These are phyloP conservation scores for Xanthorhoe designata DNA, from an alignment of 2,888 invertebrate genomes.

Conservation along the genomic window DNA sequence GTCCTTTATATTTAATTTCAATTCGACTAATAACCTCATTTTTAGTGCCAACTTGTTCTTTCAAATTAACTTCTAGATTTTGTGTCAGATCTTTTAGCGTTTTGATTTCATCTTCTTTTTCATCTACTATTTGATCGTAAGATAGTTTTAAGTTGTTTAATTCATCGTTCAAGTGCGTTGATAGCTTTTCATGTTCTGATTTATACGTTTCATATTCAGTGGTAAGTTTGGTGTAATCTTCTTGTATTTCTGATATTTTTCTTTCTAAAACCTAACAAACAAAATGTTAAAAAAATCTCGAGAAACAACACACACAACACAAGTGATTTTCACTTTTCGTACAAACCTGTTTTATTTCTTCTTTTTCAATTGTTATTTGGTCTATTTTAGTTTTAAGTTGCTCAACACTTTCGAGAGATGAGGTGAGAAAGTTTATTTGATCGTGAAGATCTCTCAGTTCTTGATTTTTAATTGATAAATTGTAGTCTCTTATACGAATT, in stretches of 20 bases:
- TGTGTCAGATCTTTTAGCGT: conserved; percentile 55
- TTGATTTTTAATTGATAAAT: conserved; percentile 62
- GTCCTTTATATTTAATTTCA: conserved; percentile 51
- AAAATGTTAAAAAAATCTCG: conserved; percentile 39
- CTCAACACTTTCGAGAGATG: conserved; percentile 42
- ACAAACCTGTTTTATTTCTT: conserved; percentile 72
- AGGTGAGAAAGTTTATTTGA: conserved; percentile 54
- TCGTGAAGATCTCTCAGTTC: conserved; percentile 63
- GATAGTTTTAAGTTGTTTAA: conserved; percentile 55
- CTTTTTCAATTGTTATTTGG: conserved; percentile 49
- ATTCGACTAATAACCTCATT: conserved; percentile 53
- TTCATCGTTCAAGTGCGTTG: conserved; percentile 54
- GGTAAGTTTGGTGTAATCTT: conserved; percentile 46
- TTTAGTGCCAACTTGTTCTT: conserved; percentile 52
- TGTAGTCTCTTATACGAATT: conserved; percentile 56
- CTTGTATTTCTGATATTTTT: conserved; percentile 55
- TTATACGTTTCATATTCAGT: conserved; percentile 49
- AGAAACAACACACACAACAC: conserved; percentile 49
- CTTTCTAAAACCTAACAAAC: conserved; percentile 66
- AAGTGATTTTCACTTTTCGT: conserved; percentile 16
- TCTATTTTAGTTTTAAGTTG: conserved; percentile 54
- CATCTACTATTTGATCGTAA: conserved; percentile 49
- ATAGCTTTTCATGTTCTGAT: conserved; percentile 52
- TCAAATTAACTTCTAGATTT: conserved; percentile 49
- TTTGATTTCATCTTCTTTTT: conserved; percentile 61